Evolutionary conservation across 2,113 vertebrate genomes (phyloP).

Genomic region (Thunnus maccoyii): DNA sequence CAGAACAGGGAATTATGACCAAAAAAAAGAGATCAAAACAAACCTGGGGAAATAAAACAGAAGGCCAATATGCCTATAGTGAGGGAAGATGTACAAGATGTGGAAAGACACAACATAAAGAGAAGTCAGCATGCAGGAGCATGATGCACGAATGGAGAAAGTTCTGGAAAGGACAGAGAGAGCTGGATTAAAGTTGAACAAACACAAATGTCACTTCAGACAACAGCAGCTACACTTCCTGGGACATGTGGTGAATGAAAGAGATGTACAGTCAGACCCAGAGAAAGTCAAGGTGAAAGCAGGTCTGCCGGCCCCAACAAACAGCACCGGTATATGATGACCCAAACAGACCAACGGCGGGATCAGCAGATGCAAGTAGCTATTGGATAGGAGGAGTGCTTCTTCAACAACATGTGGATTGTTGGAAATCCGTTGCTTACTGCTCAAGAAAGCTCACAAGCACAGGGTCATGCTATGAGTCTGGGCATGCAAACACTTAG

Average conservation of each 20-base stretch:
- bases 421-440: not conserved
- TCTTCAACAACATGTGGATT: not conserved
- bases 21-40: no score
- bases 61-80: no score
- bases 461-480: not conserved
- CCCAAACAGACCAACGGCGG: not conserved
- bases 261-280: not conserved
- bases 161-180: not conserved
- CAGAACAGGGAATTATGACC: no score
- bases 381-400: not conserved
- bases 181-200: not conserved
- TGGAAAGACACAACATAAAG: no score
- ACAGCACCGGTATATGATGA: not conserved
- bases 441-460: not conserved
- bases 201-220: not conserved
- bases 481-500: not conserved
- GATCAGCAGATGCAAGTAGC: not conserved
- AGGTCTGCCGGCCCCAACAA: not conserved
- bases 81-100: no score
- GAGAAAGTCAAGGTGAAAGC: not conserved
- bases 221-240: slow-evolving; percentile 2
- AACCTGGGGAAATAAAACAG: no score
- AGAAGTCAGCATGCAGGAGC: not conserved
- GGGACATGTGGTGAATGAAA: not conserved
- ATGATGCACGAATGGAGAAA: not conserved